Percentiles rank a stretch among this genome's conserved stretches.
Evolutionary conservation across 2,113 vertebrate genomes (phyloP).

Genomic region (Aplodontia rufa): DNA sequence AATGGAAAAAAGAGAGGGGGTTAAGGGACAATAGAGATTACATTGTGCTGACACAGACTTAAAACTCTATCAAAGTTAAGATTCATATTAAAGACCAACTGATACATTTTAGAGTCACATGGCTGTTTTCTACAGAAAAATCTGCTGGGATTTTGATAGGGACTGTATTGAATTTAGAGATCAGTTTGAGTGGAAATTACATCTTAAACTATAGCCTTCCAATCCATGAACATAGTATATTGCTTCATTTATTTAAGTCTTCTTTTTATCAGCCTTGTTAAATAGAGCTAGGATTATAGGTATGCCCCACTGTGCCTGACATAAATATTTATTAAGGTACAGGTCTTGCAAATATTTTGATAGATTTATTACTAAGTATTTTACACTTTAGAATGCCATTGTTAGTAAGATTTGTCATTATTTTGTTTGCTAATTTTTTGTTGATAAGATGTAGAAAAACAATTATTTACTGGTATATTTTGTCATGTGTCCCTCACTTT

Average conservation of each 20-base stretch:
- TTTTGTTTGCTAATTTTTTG: background rate
- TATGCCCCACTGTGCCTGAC: background rate
- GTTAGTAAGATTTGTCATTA: background rate
- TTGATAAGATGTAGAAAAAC: background rate
- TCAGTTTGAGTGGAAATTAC: background rate
- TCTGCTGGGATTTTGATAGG: background rate
- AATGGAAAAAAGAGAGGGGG: background rate
- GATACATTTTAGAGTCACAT: background rate
- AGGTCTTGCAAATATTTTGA: background rate
- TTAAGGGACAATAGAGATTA: background rate
- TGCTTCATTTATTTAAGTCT: background rate
- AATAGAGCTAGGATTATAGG: no score
- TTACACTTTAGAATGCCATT: no score
- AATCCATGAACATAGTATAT: background rate
- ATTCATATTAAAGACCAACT: background rate
- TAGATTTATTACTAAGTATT: background rate
- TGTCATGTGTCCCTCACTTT: background rate
- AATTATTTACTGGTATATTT: background rate
- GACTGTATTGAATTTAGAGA: background rate
- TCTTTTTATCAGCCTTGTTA: background rate
- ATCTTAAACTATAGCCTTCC: background rate
- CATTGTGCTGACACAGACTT: background rate
- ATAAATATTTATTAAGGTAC: background rate
- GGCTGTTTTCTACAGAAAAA: background rate
- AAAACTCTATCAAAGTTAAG: constrained; percentile 42